Conservation (phyloP, 2,888 invertebrate species). For the Ornithoptera alexandrae region DNA sequence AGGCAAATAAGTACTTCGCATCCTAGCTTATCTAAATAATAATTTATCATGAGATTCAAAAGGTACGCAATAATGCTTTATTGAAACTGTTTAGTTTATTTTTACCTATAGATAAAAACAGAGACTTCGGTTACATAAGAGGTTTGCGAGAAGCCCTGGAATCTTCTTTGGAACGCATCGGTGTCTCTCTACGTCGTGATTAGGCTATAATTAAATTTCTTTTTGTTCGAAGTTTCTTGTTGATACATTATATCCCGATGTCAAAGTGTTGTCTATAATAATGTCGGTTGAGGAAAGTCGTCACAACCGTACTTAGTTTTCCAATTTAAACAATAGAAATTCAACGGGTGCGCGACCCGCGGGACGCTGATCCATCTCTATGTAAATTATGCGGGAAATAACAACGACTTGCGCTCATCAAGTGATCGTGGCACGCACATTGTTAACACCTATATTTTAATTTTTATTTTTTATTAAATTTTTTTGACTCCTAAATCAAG, state of each 20-base stretch:
- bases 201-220: neutral
- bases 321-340: constrained; percentile 81
- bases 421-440: constrained; percentile 52
- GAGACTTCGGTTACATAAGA: too few species aligned
- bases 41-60: too few species aligned
- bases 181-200: too few species aligned
- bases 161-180: too few species aligned
- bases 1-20: too few species aligned
- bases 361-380: constrained; percentile 77
- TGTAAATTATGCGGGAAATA: constrained; percentile 78
- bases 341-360: constrained; percentile 75
- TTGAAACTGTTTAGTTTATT: too few species aligned
- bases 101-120: too few species aligned
- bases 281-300: constrained; percentile 72
- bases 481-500: too few species aligned
- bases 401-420: constrained; percentile 71
- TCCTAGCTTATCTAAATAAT: too few species aligned
- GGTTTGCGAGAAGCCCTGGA: too few species aligned
- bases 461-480: neutral
- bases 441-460: constrained; percentile 33
- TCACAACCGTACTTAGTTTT: constrained; percentile 73
- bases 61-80: too few species aligned
- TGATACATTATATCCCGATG: neutral
- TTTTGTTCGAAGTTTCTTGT: neutral
- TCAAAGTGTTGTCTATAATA: constrained; percentile 55